Evolutionary conservation across 2,888 invertebrate species (phyloP), one percentile per base, ranked within the genome.

Genomic region (Steromphala cineraria): DNA sequence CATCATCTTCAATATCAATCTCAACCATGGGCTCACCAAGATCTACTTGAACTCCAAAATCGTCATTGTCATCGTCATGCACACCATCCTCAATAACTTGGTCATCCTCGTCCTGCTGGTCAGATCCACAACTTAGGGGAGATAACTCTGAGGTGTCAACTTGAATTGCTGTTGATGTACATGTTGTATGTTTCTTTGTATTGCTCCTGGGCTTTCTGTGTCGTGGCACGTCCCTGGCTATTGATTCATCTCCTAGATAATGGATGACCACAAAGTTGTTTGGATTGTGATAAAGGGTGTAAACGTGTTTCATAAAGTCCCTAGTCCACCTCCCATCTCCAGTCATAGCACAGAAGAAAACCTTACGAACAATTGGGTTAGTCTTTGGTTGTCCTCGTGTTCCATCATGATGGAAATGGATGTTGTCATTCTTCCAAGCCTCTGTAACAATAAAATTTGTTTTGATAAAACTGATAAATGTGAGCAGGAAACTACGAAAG

Each of bases 321-420:
- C 71, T 31, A 17, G 71, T 71, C 71, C 71, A 71, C 8, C 71
- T 15, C 10, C 71, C 71, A 40, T 31, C 71, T 40, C 71, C 71
- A 19, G 24, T 19, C 71, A 71, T 71, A 10, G 71, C 71, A 19
- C 71, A 71, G 71, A 71, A 71, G 36, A 71, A 71, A 17, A 71
- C 40, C 71, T 71, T 71, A 10, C 71, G 28, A 8, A 71, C 71
- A 40, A 71, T 71, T 31, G 71, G 71, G 24, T 71, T 71, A 15
- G 36, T 71, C 40, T 71, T 71, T 36, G 71, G 71, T 31, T 71
- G 71, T n/a, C 71, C 71, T 8, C 71, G 15, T 17, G 71, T 71
- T 36, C 71, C 71, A 40, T 71, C 71, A 36, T 71, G 71, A n/a
- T 71, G 71, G 71, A 71, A 71, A 40, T 71, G 71, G n/a, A 71